phyloP scores from a whole-genome alignment of 2,888 invertebrate genomes.

The Rapana venosa region DNA sequence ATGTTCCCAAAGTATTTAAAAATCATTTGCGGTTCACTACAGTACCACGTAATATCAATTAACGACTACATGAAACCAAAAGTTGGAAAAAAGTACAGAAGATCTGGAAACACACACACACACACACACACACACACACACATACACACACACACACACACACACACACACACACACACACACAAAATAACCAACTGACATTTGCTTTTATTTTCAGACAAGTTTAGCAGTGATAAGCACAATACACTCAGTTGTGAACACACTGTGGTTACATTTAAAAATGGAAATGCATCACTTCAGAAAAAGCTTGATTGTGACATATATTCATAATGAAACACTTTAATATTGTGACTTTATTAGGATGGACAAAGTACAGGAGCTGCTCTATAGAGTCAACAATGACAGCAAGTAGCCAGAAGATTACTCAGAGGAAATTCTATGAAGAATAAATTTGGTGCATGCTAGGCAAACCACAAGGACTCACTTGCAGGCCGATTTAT shows the following conservation, averaged over 20 bases:
- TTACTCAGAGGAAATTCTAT: not conserved
- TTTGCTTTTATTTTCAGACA: too few species aligned
- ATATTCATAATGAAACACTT: too few species aligned
- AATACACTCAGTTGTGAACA: not conserved
- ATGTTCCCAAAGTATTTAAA: too few species aligned
- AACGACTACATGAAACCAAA: too few species aligned
- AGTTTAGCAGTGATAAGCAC: not conserved
- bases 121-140: not conserved
- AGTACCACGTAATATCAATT: too few species aligned
- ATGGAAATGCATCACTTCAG: too few species aligned
- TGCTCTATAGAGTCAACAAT: not conserved
- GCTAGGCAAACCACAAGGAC: constrained; percentile 30
- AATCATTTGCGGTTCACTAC: too few species aligned
- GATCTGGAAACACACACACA: not conserved
- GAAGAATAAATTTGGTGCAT: constrained; percentile 8
- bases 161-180: constrained; percentile 15
- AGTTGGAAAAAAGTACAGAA: not conserved
- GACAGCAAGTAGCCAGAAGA: not conserved
- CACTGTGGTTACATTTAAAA: too few species aligned
- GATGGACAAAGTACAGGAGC: not conserved
- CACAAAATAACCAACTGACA: not conserved
- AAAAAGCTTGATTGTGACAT: too few species aligned
- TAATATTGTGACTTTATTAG: not conserved
- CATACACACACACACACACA: constrained; percentile 2
- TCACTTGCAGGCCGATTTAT: constrained; percentile 40